Base-by-base conservation (phyloP, 2,888 invertebrate species). In the Tupiocoris notatus region DNA sequence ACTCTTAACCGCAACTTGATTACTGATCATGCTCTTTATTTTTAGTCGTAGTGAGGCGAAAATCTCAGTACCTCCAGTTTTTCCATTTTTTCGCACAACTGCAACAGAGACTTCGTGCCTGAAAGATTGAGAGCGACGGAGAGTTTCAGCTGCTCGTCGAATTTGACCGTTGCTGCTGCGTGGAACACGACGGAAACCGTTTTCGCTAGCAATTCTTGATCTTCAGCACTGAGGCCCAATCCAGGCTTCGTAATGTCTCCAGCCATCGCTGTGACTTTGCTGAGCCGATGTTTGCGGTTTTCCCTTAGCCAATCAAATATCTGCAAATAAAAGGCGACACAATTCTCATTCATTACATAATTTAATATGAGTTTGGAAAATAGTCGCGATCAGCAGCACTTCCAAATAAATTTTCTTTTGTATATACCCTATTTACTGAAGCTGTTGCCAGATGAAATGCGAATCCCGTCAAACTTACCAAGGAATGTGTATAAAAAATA, bases 111-210 rank as follows among this genome's bases (percentile, higher is more conserved):
- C 83, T 95, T 92, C 71, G 97, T 97, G 79, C 96, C 98, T 80
- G 94, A 87, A 86, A 98, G 93, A 86, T 98, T 99, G 86, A 98
- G 93, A 83, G 95, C 94, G 79, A 98, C 93, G 0, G 98, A 96
- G 62, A 94, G 86, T 87, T 95, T 95, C 80, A 99, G 88, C 81
- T 94, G 94, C 85, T 98, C 98, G 84, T 98, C 95, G 85, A 99
- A 99, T 85, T 95, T 93, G 80, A 99, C 95, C 25, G 98, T 98
- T 80, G 98, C 98, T 1, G 98, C 98, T 80, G 96, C 95, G 85
- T 98, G 98, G 86, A 98, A 97, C 61, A 99, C 97, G 62, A 99
- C 96, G 54, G 86, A 84, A 71, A 98, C 92, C 64, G 89, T 88
- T 1, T 89, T 86, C 81, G 87, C 87, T n/a, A 94, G 83, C 85